Conservation (phyloP, 1,140 invertebrate genomes). For the Hylaeus volcanicus region DNA sequence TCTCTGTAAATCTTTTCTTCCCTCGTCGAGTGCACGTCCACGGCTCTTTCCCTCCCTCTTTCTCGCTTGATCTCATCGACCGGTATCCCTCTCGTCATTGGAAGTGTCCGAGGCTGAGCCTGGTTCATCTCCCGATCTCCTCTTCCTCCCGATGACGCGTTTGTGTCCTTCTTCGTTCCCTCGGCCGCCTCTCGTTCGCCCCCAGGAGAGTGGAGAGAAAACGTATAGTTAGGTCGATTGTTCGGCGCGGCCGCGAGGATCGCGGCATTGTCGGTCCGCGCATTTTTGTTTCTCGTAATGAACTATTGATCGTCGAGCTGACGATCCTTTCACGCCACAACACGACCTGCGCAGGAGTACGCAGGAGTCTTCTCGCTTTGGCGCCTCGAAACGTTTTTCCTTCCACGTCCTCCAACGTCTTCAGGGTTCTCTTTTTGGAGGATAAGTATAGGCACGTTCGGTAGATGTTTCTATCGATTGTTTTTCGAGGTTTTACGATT, state of each 20-base stretch:
- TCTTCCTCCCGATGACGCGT: background rate
- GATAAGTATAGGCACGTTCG: too few species aligned
- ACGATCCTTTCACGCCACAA: constrained; percentile 65
- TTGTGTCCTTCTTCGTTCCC: constrained; percentile 7
- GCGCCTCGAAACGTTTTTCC: too few species aligned
- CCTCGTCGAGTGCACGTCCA: constrained; percentile 22
- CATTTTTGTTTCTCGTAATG: constrained; percentile 75
- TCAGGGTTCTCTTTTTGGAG: too few species aligned
- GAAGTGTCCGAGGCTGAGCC: constrained; percentile 30
- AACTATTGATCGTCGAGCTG: constrained; percentile 71
- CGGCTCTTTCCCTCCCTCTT: constrained; percentile 12
- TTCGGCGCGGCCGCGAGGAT: constrained; percentile 44
- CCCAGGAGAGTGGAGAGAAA: background rate
- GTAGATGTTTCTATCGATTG: too few species aligned
- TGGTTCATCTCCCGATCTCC: constrained; percentile 44
- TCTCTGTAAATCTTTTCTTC: constrained; percentile 41
- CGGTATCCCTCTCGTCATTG: constrained; percentile 15
- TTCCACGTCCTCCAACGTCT: too few species aligned
- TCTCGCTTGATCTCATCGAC: constrained; percentile 33
- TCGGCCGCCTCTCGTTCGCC: constrained; percentile 30
- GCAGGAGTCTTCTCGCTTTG: background rate
- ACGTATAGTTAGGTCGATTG: constrained; percentile 62
- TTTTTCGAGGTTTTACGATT: too few species aligned
- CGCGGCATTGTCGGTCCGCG: constrained; percentile 60
- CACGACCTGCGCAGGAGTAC: background rate